Base-by-base conservation (phyloP, 92 coral and sea anemone species). In the Phenganax stokvisi region DNA sequence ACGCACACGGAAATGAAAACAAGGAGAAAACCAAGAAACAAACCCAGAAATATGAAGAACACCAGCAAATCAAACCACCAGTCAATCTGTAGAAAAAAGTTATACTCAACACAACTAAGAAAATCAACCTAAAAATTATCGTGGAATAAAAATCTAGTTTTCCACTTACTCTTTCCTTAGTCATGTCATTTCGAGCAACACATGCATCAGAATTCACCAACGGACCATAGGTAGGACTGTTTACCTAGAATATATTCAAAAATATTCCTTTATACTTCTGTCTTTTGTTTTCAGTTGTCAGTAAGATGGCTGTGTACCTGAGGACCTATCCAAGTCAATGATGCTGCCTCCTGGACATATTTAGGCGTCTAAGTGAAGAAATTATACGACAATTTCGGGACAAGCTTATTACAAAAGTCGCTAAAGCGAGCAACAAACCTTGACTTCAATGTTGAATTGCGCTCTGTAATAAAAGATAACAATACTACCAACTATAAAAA, bases 1-100 rank as follows among this genome's bases (percentile, higher is more conserved):
- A 89, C 84, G 54, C 85, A n/a, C 10, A 96, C 86, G 75, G 82
- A 71, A 12, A 96, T 68, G 20, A 81, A 82, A 47, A 90, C 93
- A 51, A 88, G 74, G 31, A 87, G 84, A 63, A 84, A 80, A 62
- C 99, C 99, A 62, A 89, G 7, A 67, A 90, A 69, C 29, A 96
- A 82, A 58, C 99, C 99, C 56, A 96, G 87, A n/a, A 96, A 70
- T 60, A 89, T 90, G 51, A 97, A 97, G 69, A 92, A 90, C 17
- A 97, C 99, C 28, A 96, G 91, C 79, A 74, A 96, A 9, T 92
- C 47, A 37, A 37, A 37, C 47, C 47, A 37, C 47, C 47, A 37
- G 47, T 37, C 47, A 37, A 37, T 37, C 47, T 37, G 47, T 37
- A 37, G 47, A 37, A 37, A 37, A 37, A 37, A 37, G 47, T 37